Base-by-base conservation (phyloP, 1,140 invertebrate species). In the Pemphigus obesinymphae region DNA sequence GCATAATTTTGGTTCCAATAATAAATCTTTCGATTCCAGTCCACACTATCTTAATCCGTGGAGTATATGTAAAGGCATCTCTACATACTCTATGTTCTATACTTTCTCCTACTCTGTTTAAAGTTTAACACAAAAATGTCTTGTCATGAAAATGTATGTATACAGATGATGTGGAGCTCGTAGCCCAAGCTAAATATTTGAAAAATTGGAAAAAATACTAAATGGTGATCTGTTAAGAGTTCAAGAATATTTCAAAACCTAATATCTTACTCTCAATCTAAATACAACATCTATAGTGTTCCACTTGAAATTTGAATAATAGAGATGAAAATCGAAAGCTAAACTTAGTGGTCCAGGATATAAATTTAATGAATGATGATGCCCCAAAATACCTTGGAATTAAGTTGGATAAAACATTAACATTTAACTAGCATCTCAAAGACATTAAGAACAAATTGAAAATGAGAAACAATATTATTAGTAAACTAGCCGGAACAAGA, bases 231-330 rank as follows among this genome's bases (percentile, higher is more conserved):
- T 81, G 26, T 0, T 17, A 50, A 81, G 20, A 40, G 50, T 81
- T 3, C 31, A 61, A 4, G 8, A 45, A 37, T 81, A 63, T 26
- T 81, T 81, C 40, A 55, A 61, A 29, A 5, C 53, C 17, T 82
- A 68, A 68, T 29, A 45, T 17, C 82, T 75, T 10, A 55, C 31
- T 23, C 82, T 66, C 6, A 82, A 82, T 45, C 61, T 26, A 3
- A 75, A 50, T 55, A 82, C 53, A 43, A 73, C 68, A 34, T 34
- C 63, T 20, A 40, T 68, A 37, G 63, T n/a, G 10, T 68, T 68
- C 34, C 34, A 68, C 63, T n/a, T n/a, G n/a, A n/a, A n/a, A n/a
- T n/a, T 20, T 68, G 20, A 68, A n/a, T n/a, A 40, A 68, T 13
- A 70, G n/a, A 70, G 66, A 70, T 6, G 66, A 8, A 2, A 43